Percentiles rank a stretch among this genome's conserved stretches.
phyloP scores from a whole-genome alignment of 2,113 vertebrate species.

The Notothenia coriiceps region DNA sequence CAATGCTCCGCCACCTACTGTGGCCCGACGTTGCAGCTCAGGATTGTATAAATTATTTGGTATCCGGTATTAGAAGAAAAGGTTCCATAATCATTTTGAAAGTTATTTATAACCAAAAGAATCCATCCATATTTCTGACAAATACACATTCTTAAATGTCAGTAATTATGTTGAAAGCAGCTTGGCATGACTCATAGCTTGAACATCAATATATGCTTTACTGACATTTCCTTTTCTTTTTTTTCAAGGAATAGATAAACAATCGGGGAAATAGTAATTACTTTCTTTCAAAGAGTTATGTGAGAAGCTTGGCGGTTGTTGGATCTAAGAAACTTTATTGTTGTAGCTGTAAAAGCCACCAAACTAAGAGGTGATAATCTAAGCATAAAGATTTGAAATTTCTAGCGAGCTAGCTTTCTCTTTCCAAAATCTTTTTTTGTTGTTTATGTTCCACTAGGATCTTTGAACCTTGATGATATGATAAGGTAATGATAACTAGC shows the following conservation, averaged over 20 bases:
- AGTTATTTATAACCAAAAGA: neutral
- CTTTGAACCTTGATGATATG: too few species aligned
- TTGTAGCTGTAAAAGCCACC: too few species aligned
- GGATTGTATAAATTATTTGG: slow-evolving; percentile 21
- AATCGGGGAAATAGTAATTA: neutral
- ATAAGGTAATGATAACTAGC: neutral
- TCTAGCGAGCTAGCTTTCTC: neutral
- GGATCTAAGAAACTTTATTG: too few species aligned
- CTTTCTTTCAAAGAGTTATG: neutral
- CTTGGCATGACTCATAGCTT: neutral
- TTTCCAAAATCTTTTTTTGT: neutral
- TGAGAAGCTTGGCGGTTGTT: neutral
- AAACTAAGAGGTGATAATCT: too few species aligned
- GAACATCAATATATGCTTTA: neutral
- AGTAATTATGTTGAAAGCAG: neutral
- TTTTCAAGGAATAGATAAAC: neutral
- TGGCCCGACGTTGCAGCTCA: slow-evolving; percentile 16
- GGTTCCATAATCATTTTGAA: neutral
- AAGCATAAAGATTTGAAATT: neutral
- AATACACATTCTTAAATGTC: neutral
- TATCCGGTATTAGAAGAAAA: neutral
- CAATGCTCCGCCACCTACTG: slow-evolving; percentile 9
- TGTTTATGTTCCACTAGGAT: too few species aligned
- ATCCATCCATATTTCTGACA: neutral
- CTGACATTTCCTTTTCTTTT: neutral